A percentile compares a stretch with the other conserved stretches of the same genome.
phyloP scores from a whole-genome alignment of 2,888 invertebrate species.

The Rhingia campestris region DNA sequence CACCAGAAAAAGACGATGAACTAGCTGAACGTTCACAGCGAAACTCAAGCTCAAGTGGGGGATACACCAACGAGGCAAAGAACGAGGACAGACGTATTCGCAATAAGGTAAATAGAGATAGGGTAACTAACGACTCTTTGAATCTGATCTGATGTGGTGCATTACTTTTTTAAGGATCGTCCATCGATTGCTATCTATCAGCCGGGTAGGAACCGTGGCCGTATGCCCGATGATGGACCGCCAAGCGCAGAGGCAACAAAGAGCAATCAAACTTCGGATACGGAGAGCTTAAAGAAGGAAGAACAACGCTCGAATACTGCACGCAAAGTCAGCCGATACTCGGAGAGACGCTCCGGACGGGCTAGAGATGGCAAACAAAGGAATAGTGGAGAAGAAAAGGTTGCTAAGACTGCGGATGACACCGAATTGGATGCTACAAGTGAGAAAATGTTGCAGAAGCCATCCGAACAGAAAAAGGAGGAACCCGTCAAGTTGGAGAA shows the following conservation, averaged over 20 bases:
- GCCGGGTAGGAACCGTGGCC: constrained; percentile 86
- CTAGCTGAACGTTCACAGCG: constrained; percentile 49
- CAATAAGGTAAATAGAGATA: constrained; percentile 78
- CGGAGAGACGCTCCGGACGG: constrained; percentile 77
- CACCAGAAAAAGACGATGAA: constrained; percentile 47
- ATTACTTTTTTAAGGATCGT: constrained; percentile 87
- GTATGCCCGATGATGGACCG: constrained; percentile 77
- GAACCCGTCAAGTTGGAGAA: constrained; percentile 6
- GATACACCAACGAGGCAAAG: constrained; percentile 57
- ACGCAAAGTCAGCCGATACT: constrained; percentile 78
- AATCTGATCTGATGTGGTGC: neutral
- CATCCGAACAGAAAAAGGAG: constrained; percentile 1
- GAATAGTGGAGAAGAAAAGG: constrained; percentile 35
- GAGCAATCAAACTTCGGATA: constrained; percentile 77
- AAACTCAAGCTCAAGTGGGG: constrained; percentile 67
- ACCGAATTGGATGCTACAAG: constrained; percentile 1
- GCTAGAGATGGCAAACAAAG: constrained; percentile 67
- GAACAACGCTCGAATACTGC: constrained; percentile 68
- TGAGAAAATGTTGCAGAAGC: constrained; percentile 24
- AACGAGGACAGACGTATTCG: constrained; percentile 77
- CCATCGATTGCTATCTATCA: constrained; percentile 95
- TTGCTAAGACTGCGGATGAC: constrained; percentile 4
- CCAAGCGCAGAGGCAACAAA: constrained; percentile 72
- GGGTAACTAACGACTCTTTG: too few relatives aligned
- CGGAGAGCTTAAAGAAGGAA: constrained; percentile 77